Evolutionary conservation across 2,113 vertebrate genomes (phyloP).

Genomic region (Hyperoodon ampullatus): DNA sequence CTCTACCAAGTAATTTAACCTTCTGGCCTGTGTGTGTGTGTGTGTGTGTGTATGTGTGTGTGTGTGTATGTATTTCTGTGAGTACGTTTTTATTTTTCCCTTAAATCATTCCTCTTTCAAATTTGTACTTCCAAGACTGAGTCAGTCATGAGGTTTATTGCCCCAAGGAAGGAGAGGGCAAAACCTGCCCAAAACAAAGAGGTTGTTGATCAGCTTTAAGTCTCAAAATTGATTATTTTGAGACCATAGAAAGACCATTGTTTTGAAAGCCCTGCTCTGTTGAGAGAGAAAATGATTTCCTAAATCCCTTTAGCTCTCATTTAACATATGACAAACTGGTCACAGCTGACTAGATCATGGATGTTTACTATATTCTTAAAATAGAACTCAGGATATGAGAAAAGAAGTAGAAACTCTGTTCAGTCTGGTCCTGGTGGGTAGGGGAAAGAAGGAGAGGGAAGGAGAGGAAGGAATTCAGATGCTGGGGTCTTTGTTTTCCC

Average conservation of each 20-base stretch:
- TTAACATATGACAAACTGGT: conserved; percentile 38
- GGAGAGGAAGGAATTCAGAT: neutral
- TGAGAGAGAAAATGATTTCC: conserved; percentile 33
- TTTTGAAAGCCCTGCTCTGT: conserved; percentile 2
- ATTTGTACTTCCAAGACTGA: conserved; percentile 10
- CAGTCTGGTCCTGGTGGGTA: neutral
- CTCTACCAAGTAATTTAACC: neutral
- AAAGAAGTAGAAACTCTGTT: neutral
- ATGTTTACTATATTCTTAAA: conserved; percentile 25
- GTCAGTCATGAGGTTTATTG: conserved; percentile 47
- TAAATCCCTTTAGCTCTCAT: neutral
- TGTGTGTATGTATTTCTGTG: neutral
- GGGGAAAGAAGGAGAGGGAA: neutral
- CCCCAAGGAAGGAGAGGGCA: neutral
- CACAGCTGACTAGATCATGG: neutral
- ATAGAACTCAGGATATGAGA: neutral
- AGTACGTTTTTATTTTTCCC: conserved; percentile 1
- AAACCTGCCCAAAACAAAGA: conserved; percentile 42
- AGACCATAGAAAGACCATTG: neutral
- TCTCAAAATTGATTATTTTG: conserved; percentile 35
- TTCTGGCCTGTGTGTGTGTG: neutral
- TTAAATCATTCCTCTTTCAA: conserved; percentile 43
- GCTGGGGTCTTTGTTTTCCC: neutral
- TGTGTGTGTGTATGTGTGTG: neutral
- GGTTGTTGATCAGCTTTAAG: conserved; percentile 16